Base-by-base conservation (phyloP, 2,888 invertebrate species). In the Trissoscelio sp. region DNA sequence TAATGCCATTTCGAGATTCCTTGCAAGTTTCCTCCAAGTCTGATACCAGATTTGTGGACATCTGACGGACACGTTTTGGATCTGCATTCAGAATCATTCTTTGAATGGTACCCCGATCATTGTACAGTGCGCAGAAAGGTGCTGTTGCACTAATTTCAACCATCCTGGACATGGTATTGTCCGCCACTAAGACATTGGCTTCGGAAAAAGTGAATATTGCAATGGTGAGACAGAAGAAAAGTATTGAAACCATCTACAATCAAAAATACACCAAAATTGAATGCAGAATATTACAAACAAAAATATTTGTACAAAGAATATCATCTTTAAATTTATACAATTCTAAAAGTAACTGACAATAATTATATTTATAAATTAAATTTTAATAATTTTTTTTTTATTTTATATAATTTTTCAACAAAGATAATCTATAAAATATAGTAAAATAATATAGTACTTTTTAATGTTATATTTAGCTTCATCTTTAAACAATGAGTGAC, bases 91-190 rank as follows among this genome's bases (percentile, higher is more conserved):
- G 89, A 5, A 94, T 86, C 93, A 93, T 94, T 60, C 92, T 92
- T 83, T 94, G 93, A 31, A 94, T 94, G 62, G 93, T 92, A 6
- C 94, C 94, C 53, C 94, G 93, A 87, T 94, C 94, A 9, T 91
- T 93, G 85, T 94, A 93, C 70, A 94, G 92, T 51, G 92, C 92
- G 85, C 95, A 95, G 85, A 93, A 94, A 3, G 94, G 94, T 83
- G 92, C 92, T 0, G 92, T 91, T 0, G 94, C 93, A 3, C 93
- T 93, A 2, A 94, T 88, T 86, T 94, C 94, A 51, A 95, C 93
- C 94, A 94, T 94, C 78, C 92, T 93, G 2, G 94, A 92, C 94
- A 94, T 94, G 37, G 92, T 92, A 84, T 92, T 92, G 84, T 95
- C 94, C 0, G 94, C 93, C 69, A 94, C 94, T 44, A 94, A 91